Evolutionary conservation across 2,113 vertebrate species (phyloP).

Genomic region (Progne subis): DNA sequence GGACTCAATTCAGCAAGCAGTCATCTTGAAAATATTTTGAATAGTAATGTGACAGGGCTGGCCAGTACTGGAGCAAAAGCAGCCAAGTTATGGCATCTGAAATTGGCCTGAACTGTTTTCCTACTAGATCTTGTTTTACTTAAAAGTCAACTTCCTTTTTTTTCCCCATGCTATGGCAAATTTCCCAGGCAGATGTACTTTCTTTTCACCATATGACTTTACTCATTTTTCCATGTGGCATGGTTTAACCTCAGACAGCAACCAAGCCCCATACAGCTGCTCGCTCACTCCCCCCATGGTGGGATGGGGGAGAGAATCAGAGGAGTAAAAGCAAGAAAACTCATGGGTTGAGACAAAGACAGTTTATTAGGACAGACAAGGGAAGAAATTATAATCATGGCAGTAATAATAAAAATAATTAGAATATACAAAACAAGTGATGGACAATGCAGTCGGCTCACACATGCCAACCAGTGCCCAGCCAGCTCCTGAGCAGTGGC

Average conservation of each 20-base stretch:
- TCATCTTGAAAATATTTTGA: conserved; percentile 24
- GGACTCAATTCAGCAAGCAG: neutral
- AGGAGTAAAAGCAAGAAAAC: neutral
- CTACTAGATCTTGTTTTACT: conserved; percentile 14
- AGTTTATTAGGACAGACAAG: neutral
- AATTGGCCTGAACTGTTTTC: conserved; percentile 2
- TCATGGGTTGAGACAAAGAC: neutral
- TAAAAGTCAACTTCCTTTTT: neutral
- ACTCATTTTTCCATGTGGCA: neutral
- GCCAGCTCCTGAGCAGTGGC: neutral
- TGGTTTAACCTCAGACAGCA: neutral
- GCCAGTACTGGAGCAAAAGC: neutral
- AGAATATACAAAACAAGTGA: neutral
- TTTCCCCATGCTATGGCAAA: neutral
- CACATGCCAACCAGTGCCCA: neutral
- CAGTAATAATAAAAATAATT: neutral
- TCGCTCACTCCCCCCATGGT: neutral
- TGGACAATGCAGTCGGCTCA: neutral
- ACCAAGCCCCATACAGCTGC: neutral
- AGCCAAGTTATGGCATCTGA: conserved; percentile 36
- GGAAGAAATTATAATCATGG: neutral
- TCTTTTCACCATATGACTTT: conserved; percentile 16
- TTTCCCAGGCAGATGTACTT: conserved; percentile 51
- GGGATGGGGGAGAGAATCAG: neutral
- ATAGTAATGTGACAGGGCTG: conserved; percentile 3